phyloP scores from a whole-genome alignment of 2,888 invertebrate species.

The Drosophila anomalata region DNA sequence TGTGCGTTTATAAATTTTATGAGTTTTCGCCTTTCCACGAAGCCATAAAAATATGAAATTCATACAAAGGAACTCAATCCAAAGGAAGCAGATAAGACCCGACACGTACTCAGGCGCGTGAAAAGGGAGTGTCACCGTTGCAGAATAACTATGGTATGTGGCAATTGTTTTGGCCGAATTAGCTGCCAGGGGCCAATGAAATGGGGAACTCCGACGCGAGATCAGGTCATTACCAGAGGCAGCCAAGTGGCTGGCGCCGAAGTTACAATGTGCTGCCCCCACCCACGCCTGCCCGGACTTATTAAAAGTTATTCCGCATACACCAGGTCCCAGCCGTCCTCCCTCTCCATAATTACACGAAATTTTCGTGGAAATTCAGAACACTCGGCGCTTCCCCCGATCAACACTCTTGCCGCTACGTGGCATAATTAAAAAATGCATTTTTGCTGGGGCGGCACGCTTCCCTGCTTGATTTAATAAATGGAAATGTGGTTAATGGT shows the following conservation, averaged over 20 bases:
- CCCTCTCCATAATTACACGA: slow-evolving; percentile 68
- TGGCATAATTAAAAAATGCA: slow-evolving; percentile 74
- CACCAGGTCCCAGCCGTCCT: slow-evolving; percentile 18
- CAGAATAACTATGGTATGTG: slow-evolving; percentile 17
- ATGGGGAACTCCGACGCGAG: slow-evolving; percentile 17
- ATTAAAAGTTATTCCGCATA: slow-evolving; percentile 44
- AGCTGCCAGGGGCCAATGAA: slow-evolving; percentile 30
- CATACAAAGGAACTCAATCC: slow-evolving; percentile 24
- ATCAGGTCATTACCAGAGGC: slow-evolving; percentile 35
- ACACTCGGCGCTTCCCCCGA: slow-evolving; percentile 34
- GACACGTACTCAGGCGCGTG: slow-evolving; percentile 32
- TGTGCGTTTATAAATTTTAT: slow-evolving; percentile 61
- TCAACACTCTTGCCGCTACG: slow-evolving; percentile 55
- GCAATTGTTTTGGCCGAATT: slow-evolving; percentile 30
- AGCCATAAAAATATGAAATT: slow-evolving; percentile 71
- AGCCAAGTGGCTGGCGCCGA: slow-evolving; percentile 58
- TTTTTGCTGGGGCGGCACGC: slow-evolving; percentile 61
- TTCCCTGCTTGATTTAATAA: slow-evolving; percentile 69
- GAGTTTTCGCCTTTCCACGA: slow-evolving; percentile 63
- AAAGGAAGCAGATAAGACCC: slow-evolving; percentile 27
- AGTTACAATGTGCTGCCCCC: not conserved
- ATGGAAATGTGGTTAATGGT: slow-evolving; percentile 67
- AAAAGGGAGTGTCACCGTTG: slow-evolving; percentile 52
- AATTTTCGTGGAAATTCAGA: slow-evolving; percentile 77
- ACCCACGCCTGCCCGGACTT: slow-evolving; percentile 16